A percentile compares a stretch with the other conserved stretches of the same genome.
Conservation (phyloP, 1,140 invertebrate species). For the Macrobrachium rosenbergii region DNA sequence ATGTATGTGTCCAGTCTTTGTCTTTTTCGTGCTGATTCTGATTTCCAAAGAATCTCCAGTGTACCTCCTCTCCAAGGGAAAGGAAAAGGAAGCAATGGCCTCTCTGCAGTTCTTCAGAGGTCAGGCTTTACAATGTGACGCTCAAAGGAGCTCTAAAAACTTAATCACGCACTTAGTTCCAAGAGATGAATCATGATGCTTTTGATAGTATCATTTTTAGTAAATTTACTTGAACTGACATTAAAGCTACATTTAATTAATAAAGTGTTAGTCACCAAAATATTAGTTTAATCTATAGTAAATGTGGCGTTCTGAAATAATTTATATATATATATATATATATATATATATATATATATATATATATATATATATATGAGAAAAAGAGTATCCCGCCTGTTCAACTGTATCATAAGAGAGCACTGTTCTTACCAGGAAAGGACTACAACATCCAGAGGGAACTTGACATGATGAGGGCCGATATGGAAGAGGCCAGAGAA, state of each 20-base stretch:
- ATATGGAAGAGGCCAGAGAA: constrained; percentile 36
- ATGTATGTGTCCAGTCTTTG: constrained; percentile 65
- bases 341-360: background rate
- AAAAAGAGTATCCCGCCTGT: background rate
- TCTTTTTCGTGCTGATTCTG: constrained; percentile 68
- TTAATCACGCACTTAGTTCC: no score
- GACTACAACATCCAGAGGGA: constrained; percentile 52
- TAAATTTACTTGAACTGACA: background rate
- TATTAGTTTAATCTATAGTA: no score
- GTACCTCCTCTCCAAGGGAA: constrained; percentile 69
- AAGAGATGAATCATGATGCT: no score
- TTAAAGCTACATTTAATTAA: background rate
- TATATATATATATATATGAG: background rate
- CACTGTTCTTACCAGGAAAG: constrained; percentile 12
- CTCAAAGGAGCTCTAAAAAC: no score
- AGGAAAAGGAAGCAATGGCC: constrained; percentile 66
- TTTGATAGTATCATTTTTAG: background rate
- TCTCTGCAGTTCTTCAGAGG: constrained; percentile 63
- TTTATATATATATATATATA: no score
- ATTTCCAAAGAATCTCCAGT: constrained; percentile 71
- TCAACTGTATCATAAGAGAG: background rate
- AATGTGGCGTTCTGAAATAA: no score
- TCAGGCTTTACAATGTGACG: background rate
- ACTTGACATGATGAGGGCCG: constrained; percentile 34
- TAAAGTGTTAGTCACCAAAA: no score